Evolutionary conservation across 2,797 vertebrate genomes (phyloP).

Genomic region (Pampus argenteus): DNA sequence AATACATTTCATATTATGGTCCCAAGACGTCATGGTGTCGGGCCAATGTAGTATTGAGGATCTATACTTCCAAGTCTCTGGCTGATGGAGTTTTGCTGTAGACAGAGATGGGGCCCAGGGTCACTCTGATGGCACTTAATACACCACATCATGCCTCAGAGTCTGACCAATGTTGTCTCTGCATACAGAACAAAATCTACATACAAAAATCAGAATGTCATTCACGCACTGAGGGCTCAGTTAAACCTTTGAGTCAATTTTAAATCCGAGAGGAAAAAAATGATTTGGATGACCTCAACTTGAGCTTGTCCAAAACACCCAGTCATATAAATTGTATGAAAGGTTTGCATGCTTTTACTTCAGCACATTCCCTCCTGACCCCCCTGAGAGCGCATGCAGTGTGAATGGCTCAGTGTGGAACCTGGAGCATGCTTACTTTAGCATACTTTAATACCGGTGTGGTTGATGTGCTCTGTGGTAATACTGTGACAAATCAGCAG

Average conservation of each 20-base stretch:
- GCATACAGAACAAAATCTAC: slow-evolving; percentile 28
- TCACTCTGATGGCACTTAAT: slow-evolving; percentile 37
- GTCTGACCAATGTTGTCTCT: slow-evolving; percentile 38
- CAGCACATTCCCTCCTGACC: slow-evolving; percentile 72
- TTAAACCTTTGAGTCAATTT: slow-evolving; percentile 24
- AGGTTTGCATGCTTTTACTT: slow-evolving; percentile 71
- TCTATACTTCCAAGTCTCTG: slow-evolving; percentile 56
- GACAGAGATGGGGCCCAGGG: slow-evolving; percentile 22
- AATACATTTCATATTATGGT: slow-evolving; percentile 59
- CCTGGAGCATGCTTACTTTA: slow-evolving; percentile 54
- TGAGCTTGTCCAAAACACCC: slow-evolving; percentile 17
- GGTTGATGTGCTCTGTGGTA: slow-evolving; percentile 30
- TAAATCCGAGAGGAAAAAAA: not conserved
- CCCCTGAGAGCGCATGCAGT: slow-evolving; percentile 26
- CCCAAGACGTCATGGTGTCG: slow-evolving; percentile 46
- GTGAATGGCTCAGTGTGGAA: slow-evolving; percentile 30
- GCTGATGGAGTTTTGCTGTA: slow-evolving; percentile 42
- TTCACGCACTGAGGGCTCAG: slow-evolving; percentile 35
- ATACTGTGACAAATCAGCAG: slow-evolving; percentile 55
- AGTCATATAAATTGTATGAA: slow-evolving; percentile 2
- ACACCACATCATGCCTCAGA: slow-evolving; percentile 5
- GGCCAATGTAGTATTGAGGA: slow-evolving; percentile 36
- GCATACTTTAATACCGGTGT: slow-evolving; percentile 28
- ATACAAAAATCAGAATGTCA: slow-evolving; percentile 49
- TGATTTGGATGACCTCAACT: not conserved